Evolutionary conservation across 2,888 invertebrate species (phyloP), one percentile per base, ranked within the genome.

Genomic region (Mimachlamys varia): DNA sequence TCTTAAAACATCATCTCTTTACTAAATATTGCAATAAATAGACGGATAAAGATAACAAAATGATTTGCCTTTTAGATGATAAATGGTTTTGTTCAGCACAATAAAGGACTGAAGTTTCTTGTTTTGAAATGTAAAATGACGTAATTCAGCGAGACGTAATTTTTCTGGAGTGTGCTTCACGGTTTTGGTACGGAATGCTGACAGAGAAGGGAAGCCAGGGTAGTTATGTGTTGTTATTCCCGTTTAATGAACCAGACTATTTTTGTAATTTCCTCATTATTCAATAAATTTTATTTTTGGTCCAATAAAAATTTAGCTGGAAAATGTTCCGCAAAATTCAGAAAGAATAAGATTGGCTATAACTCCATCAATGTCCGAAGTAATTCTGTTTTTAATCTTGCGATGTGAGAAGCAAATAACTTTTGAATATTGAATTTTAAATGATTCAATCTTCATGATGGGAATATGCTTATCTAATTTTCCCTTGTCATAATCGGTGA

Each of bases 201-300:
- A 58, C 58, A 58, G 58, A 58, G 22, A 58, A 58, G 58, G 4
- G 58, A 58, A 58, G 58, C 7, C 58, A 58, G 15, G 58, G 22
- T 19, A 22, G 58, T 58, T 58, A 58, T 58, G 58, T 58, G 58
- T 58, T 19, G 76, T 12, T 33, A 76, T 76, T 76, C 76, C 27
- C 62, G 27, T 3, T 27, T 76, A 76, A 76, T 76, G 27, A 76
- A 76, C 62, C 33, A 76, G 10, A 76, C 76, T 76, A 76, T 76
- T 76, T 76, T 76, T 76, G 76, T 76, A 76, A 76, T 76, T 33
- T 76, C 33, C 76, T 76, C 76, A 76, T 76, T 76, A 76, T 76
- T 76, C 76, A 76, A 76, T 76, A 76, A 76, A 76, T 76, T 76
- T 76, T 76, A 76, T 76, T 76, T 76, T 76, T 76, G 76, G 76